These are phyloP conservation scores for Euura lappo DNA, from an alignment of 1,140 invertebrate species.

Conservation along the genomic window DNA sequence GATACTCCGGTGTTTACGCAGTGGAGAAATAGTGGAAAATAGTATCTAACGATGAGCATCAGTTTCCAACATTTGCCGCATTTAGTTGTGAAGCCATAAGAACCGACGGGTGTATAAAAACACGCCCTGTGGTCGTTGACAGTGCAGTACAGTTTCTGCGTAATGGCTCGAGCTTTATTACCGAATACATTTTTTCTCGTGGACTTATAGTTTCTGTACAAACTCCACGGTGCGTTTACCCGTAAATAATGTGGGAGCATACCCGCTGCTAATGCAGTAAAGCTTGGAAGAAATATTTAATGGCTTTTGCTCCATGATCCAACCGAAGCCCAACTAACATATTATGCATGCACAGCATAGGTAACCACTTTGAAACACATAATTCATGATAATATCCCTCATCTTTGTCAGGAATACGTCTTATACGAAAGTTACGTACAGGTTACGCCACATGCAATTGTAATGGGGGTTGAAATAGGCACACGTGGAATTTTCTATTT, in stretches of 20 bases:
- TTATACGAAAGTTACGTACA: too few relatives aligned
- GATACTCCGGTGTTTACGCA: neutral
- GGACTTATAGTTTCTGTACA: neutral
- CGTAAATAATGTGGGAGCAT: neutral
- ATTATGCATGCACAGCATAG: too few relatives aligned
- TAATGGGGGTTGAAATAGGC: too few relatives aligned
- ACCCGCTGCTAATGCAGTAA: neutral
- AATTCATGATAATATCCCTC: too few relatives aligned
- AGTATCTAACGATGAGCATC: neutral
- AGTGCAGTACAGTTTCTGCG: neutral
- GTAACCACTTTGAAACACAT: too few relatives aligned
- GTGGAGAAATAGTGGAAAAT: neutral
- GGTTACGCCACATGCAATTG: too few relatives aligned
- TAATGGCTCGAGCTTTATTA: neutral
- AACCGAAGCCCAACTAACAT: too few relatives aligned
- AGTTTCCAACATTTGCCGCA: neutral
- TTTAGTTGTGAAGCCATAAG: neutral
- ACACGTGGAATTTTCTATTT: too few relatives aligned
- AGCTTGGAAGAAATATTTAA: neutral
- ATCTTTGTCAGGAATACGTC: too few relatives aligned
- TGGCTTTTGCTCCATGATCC: neutral
- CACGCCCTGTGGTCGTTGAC: too few relatives aligned
- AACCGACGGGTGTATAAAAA: neutral
- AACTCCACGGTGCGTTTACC: neutral
- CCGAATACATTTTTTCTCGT: neutral